Evolutionary conservation across 2,797 vertebrate species (phyloP), one percentile per base, ranked within the genome.

Genomic region (Pangasius sanitwongsei): DNA sequence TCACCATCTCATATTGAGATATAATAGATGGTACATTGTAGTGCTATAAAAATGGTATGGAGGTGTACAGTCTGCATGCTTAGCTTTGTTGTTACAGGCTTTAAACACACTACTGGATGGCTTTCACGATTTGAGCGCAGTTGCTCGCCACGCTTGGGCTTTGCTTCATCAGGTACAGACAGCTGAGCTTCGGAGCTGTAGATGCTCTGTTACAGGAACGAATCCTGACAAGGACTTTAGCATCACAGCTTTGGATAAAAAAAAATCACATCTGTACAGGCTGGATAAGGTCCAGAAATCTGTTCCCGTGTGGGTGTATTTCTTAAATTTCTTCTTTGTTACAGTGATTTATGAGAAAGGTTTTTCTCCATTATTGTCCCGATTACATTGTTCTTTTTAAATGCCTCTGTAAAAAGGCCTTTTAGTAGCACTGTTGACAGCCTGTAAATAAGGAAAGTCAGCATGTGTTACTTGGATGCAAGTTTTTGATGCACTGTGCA

Each of bases 111-210:
- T 80, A 75, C 87, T 86, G 72, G 83, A 81, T 82, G 53, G 41
- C 86, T 87, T 88, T 89, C 67, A n/a, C 53, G 6, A 63, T 72
- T 85, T 4, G 28, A 74, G 72, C 48, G 80, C 53, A 87, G 81
- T 91, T 87, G 6, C 81, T 87, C 57, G 0, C 37, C 67, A 85
- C 50, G 12, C 88, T 86, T 77, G 77, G 74, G 80, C 86, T 75
- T 83, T 87, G 63, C 80, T 78, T 89, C 85, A 86, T 88, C 88
- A 91, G 72, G 80, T 88, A 61, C 87, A 89, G 78, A 59, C 87
- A 87, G 87, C 85, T 89, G 89, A 72, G 72, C 82, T 78, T 69
- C 87, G 7, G 28, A 72, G 87, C 82, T 48, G 70, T 61, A 67
- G 18, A 72, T 82, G 75, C 86, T 20, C 20, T 74, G 69, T 86